Evolutionary conservation across 2,888 invertebrate genomes (phyloP), one percentile per base, ranked within the genome.

Genomic region (Rosalia funebris): DNA sequence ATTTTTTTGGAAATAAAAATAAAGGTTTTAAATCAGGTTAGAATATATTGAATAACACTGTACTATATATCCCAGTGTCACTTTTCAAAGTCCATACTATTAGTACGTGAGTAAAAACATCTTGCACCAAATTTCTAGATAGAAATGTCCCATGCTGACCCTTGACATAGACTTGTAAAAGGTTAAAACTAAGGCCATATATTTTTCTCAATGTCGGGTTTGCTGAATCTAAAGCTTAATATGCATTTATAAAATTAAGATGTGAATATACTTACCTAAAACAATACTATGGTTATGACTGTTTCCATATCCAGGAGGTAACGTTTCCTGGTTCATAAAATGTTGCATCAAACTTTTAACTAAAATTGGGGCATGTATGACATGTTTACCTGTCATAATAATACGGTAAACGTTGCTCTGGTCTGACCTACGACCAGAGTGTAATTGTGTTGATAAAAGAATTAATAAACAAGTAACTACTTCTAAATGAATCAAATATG

Each of bases 371-470:
- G 93, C 91, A 80, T 92, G 91, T 75, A 91, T 89, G 2, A 89
- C 86, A 79, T 89, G 88, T 46, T 87, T 83, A 0, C 90, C 88
- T 75, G 86, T 86, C 86, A 91, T 91, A 11, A 90, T 79, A 2
- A 88, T 84, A 68, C 87, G 86, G 77, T 87, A 93, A 66, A 94
- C 88, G 5, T 86, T 83, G 2, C 92, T 91, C 41, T 90, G 89
- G 55, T 89, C 88, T 77, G 85, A 65, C 81, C 84, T 75, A 47
- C 81, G 83, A 45, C 88, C 87, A 0, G 91, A 88, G 9, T 93
- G 89, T 79, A 93, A 87, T 78, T 96, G 95, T 20, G 95, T 91
- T 0, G 96, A 95, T 73, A 97, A 85, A n/a, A 97, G 81, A 0
- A 95, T 91, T 11, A 97, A 82, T 37, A 97, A 82, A 14, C 91